Evolutionary conservation across 2,797 vertebrate genomes (phyloP), one percentile per base, ranked within the genome.

Genomic region (Acipenser oxyrinchus): DNA sequence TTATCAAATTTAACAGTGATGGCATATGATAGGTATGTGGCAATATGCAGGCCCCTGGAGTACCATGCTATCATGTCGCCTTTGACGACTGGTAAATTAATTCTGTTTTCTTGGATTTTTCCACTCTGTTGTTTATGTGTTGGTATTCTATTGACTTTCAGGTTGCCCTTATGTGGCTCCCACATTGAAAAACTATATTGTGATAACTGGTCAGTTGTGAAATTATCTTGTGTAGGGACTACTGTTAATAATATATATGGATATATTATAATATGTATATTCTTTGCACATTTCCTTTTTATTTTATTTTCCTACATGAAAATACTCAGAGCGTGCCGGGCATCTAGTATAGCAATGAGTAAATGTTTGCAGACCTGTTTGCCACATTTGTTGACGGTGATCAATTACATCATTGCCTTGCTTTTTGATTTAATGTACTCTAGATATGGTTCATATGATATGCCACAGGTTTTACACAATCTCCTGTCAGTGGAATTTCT

Each of bases 151-250:
- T 58, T 88, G 66, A 82, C 80, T 0, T 0, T 53, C 5, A 66
- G 60, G 2, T 70, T 87, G 23, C 75, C 70, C 0, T 65, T 86
- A 15, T 87, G 85, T 48, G n/a, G 78, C 0, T 66, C 13, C 8
- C 68, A 60, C 69, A 23, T 88, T 8, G 13, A 60, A 7, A 81
- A 78, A 66, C 48, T 85, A 12, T 85, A 81, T 71, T 85, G 87
- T 73, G 81, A 77, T 50, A 86, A 82, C 76, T 88, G 84, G 86
- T 79, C 75, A 0, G 71, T 89, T 70, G 81, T 87, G 53, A 83
- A 79, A 68, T 77, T 87, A 18, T 82, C 86, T 0, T 87, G 87
- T 68, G 10, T 12, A 0, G 71, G 79, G 70, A 79, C 72, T 0
- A 79, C 65, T 1, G 0, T 73, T 11, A 82, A 83, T 72, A 84